Evolutionary conservation across 92 coral and sea anemone species (phyloP), one percentile per base, ranked within the genome.

Genomic region (Pocillopora meandrina): DNA sequence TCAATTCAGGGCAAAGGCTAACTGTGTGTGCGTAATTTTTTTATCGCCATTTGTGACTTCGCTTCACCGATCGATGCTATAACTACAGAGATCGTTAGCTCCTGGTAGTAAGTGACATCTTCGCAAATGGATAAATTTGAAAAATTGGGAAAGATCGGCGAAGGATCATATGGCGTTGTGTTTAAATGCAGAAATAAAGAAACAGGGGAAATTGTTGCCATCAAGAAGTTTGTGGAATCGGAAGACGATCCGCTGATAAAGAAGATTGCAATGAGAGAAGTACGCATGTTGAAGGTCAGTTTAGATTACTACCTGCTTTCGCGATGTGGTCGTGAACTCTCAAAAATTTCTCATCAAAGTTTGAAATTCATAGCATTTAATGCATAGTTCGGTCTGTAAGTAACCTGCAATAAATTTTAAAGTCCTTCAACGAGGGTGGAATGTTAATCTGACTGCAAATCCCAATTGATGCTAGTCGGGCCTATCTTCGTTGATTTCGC

Each of bases 141-240:
- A 86, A 94, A 90, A 72, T 92, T 96, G 56, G 95, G 97, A 2
- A 96, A 96, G 74, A 92, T 96, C 71, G 99, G 99, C 78, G 99
- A 96, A 76, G 99, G 99, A 8, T 96, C 99, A 26, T 96, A 96
- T 64, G 99, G 99, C 60, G 98, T 96, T 55, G 99, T 96, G 14
- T 95, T 92, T 89, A 96, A 96, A 86, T 96, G 99, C 84, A 90
- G 98, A 83, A 92, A 94, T 87, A 93, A 92, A 73, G 99, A 96
- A 52, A 90, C 85, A 9, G 98, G 98, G 21, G 93, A 95, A 34
- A 89, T 96, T 67, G 99, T 96, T 26, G 99, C 99, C 35, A 96
- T 96, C 83, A 96, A 96, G 84, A 96, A 96, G 74, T 96, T 96
- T 21, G 98, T 96, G 9, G 99, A 96, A 80, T 89, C 98, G 2